Base-by-base conservation (phyloP, 2,888 invertebrate genomes). In the Aleiodes leptofemur region DNA sequence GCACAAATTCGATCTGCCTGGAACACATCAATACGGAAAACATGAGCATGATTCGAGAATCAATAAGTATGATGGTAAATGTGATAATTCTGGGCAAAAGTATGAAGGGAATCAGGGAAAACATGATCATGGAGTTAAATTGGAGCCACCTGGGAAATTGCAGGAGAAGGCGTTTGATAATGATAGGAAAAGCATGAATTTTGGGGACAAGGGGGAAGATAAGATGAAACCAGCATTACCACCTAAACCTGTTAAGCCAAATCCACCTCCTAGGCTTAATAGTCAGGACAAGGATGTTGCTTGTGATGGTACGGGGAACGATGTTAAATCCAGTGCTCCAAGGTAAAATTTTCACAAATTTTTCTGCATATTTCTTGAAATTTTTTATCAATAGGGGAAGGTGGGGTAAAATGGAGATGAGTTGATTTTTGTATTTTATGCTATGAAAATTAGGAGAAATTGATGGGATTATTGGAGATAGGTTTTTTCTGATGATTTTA, bases 151-250 rank as follows among this genome's bases (percentile, higher is more conserved):
- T 0, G 72, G 76, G 50, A 88, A 87, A 73, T 48, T 83, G 6
- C 73, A 83, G 8, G 87, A 87, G n/a, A 86, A 87, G 34, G 78
- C 83, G 3, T 87, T 86, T 72, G 82, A 77, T 38, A 85, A 83
- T 34, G 86, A 87, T 29, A 84, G 86, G 64, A 86, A 86, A 74
- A 77, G 76, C 48, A 76, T 82, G 48, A 82, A 76, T 38, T 82
- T 82, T 73, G 74, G 76, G 8, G 85, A 87, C 53, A 83, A 84
- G 16, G 73, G 55, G 68, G 87, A 88, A 69, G 88, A 88, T 75
- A 88, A 89, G 61, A 85, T 92, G 64, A 94, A 96, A 87, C 96
- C 96, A 0, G 95, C 96, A 1, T 88, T 96, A 87, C 96, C 96
- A 77, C 96, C 96, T 9, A 97, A 97, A 90, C 97, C 97, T 13